Evolutionary conservation across 2,797 vertebrate genomes (phyloP).

Genomic region (Prionace glauca): DNA sequence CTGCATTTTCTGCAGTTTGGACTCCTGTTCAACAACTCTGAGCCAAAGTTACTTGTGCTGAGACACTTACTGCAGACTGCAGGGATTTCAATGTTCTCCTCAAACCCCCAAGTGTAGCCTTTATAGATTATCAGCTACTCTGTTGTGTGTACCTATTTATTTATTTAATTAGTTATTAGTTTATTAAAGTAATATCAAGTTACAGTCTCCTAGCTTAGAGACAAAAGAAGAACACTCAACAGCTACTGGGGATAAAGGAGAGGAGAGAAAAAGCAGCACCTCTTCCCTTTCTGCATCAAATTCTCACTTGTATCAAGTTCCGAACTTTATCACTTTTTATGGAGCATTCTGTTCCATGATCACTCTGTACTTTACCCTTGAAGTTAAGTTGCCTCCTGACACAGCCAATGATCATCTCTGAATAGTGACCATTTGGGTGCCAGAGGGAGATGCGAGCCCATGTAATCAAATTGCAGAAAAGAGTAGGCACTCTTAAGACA

Average conservation of each 20-base stretch:
- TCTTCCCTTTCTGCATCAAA: neutral
- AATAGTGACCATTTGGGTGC: neutral
- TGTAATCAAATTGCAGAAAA: neutral
- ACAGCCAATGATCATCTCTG: neutral
- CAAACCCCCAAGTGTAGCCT: too few species aligned
- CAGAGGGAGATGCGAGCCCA: neutral
- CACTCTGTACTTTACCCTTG: neutral
- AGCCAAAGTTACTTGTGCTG: too few species aligned
- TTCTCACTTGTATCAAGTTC: neutral
- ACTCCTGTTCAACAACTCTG: too few species aligned
- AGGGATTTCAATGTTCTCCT: too few species aligned
- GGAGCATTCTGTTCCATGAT: neutral
- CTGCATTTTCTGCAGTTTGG: too few species aligned
- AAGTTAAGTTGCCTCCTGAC: neutral
- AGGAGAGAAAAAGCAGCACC: neutral
- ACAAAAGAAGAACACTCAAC: neutral
- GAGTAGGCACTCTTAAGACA: neutral
- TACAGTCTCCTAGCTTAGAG: neutral
- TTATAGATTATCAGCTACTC: too few species aligned
- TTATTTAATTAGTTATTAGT: neutral
- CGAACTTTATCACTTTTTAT: neutral
- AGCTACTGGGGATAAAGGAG: neutral
- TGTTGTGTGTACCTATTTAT: neutral
- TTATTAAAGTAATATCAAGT: neutral
- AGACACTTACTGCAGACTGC: too few species aligned